Conservation (phyloP, 2,797 vertebrate species). For the Chlorospingus semifuscus region DNA sequence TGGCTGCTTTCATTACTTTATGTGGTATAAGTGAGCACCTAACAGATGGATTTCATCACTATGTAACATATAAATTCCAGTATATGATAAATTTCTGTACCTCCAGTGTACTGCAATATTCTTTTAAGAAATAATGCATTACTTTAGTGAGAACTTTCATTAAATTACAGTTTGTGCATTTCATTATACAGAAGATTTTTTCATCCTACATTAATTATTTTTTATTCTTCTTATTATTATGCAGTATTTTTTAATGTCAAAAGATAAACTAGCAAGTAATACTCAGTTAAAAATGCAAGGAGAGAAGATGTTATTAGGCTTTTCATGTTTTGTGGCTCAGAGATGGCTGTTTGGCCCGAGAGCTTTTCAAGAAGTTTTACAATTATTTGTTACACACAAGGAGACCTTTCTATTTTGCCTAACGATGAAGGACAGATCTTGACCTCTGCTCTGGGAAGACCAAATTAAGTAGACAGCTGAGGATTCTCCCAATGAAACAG, state of each 20-base stretch:
- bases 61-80: conserved; percentile 60
- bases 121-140: conserved; percentile 53
- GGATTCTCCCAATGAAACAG: neutral
- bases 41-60: conserved; percentile 71
- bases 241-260: neutral
- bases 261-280: neutral
- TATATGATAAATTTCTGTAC: conserved; percentile 67
- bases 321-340: neutral
- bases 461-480: neutral
- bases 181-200: conserved; percentile 47
- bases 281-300: neutral
- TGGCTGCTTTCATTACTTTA: conserved; percentile 36
- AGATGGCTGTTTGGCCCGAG: neutral
- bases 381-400: neutral
- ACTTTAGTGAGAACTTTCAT: conserved; percentile 49
- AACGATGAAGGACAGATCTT: conserved; percentile 8
- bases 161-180: conserved; percentile 58
- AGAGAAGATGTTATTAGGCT: neutral
- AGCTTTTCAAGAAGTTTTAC: neutral
- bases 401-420: neutral
- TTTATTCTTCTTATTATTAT: neutral
- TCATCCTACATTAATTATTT: neutral
- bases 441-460: neutral
- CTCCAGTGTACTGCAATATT: conserved; percentile 40
- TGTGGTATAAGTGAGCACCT: conserved; percentile 50